Conservation (phyloP, 2,888 invertebrate species). For the Ormia ochracea region DNA sequence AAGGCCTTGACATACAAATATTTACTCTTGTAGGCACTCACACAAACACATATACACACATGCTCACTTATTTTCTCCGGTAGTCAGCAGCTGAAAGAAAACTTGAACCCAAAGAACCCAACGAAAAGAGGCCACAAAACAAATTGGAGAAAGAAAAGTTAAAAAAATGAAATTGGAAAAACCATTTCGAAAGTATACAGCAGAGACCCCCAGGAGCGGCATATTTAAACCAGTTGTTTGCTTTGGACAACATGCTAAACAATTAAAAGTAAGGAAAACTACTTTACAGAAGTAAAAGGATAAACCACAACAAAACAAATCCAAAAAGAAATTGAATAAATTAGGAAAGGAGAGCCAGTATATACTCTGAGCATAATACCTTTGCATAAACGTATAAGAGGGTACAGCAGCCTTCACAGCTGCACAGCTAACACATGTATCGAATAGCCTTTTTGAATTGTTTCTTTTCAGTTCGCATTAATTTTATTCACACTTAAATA, state of each 20-base stretch:
- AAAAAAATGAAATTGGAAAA: slow-evolving; percentile 13
- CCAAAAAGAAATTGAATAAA: too few species aligned
- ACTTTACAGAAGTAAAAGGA: too few species aligned
- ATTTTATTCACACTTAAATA: too few species aligned
- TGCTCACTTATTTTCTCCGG: not conserved
- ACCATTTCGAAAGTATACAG: slow-evolving; percentile 39
- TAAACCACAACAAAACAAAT: too few species aligned
- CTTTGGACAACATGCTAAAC: not conserved
- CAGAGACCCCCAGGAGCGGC: slow-evolving; percentile 2
- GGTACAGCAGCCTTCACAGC: too few species aligned
- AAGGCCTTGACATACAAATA: slow-evolving; percentile 61
- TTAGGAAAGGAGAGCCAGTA: too few species aligned
- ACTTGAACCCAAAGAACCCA: not conserved
- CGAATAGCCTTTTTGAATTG: too few species aligned
- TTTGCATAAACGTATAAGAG: too few species aligned
- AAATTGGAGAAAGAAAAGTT: not conserved
- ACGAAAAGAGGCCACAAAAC: not conserved
- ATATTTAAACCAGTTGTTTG: not conserved
- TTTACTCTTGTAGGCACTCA: slow-evolving; percentile 1
- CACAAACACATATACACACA: not conserved
- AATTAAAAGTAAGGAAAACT: too few species aligned
- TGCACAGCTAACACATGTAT: too few species aligned
- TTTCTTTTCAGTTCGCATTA: too few species aligned
- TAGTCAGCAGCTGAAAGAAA: not conserved
- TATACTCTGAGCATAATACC: too few species aligned